Percentiles rank a stretch among this genome's conserved stretches.
Conservation (phyloP, 2,888 invertebrate genomes). For the Xestoiulus laeticollis region DNA sequence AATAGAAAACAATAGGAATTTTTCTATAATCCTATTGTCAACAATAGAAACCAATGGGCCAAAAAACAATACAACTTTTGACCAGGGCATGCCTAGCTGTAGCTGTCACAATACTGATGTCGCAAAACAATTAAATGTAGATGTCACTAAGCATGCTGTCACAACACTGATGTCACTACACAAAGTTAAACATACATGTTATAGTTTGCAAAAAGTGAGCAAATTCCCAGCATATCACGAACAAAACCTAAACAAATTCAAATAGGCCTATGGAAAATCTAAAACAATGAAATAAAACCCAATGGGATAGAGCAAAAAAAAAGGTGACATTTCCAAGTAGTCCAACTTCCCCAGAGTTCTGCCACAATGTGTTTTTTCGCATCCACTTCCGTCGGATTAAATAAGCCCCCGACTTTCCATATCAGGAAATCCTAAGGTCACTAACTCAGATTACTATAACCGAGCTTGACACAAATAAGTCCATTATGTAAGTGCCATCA, state of each 20-base stretch:
- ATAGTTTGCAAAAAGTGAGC: not conserved
- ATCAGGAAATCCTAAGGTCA: conserved; percentile 34
- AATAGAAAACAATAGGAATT: too few species aligned
- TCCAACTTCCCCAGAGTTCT: not conserved
- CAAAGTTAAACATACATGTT: too few species aligned
- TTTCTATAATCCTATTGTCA: too few species aligned
- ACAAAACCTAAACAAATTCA: not conserved
- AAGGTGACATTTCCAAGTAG: conserved; percentile 17
- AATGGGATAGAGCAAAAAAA: not conserved
- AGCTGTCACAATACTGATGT: too few species aligned
- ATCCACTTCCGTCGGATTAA: conserved; percentile 22
- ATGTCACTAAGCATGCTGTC: too few species aligned
- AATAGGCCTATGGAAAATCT: not conserved
- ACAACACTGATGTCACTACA: not conserved
- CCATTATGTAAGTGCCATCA: conserved; percentile 26
- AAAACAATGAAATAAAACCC: not conserved
- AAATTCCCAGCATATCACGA: not conserved
- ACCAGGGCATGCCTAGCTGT: too few species aligned
- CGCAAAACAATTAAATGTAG: too few species aligned
- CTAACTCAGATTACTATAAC: not conserved
- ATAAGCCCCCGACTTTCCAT: not conserved
- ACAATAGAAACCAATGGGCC: too few species aligned
- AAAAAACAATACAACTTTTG: too few species aligned
- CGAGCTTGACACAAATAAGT: not conserved
- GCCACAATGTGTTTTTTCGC: conserved; percentile 3